Base-by-base conservation (phyloP, 1,140 invertebrate species). In the Diachasmimorpha longicaudata region DNA sequence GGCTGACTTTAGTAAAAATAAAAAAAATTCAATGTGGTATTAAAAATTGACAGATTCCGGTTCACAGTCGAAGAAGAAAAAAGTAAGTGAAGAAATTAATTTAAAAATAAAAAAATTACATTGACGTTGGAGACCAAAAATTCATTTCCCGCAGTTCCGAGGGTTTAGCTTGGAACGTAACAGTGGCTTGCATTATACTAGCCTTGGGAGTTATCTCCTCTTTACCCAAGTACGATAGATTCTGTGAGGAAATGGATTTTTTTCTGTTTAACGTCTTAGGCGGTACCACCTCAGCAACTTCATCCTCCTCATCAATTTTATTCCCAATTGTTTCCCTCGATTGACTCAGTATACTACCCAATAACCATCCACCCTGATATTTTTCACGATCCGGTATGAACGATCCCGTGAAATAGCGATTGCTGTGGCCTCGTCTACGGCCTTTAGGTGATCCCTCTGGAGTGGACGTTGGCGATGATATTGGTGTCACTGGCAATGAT, bases 61-160 rank as follows among this genome's bases (percentile, higher is more conserved):
- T 16, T 52, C n/a, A 46, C 4, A 1, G 19, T 4, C 5, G 48
- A 52, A 52, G 31, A 31, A 2, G 31, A 31, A 23, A 63, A 25
- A 63, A 13, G 55, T 23, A 25, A 63, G 8, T 25, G n/a, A 63
- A 25, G 25, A 6, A 63, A 63, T 31, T 8, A 13, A 25, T 3
- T 63, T 63, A 11, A 42, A 72, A n/a, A 6, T 16, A 10, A n/a
- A 10, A n/a, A 11, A 23, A 42, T 90, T 91, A 95, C 94, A 95
- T 96, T 0, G 93, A 95, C 14, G 94, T 95, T 0, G 94, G 94
- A 10, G 94, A 94, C 93, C 93, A 95, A 87, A 95, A 95, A 84
- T 95, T 95, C 92, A 95, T 94, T 86, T 95, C 94, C 72, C 94
- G 85, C 11, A 94, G 86, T 84, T 95, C 93, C 0, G 93, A 93